Evolutionary conservation across 2,888 invertebrate genomes (phyloP), one percentile per base, ranked within the genome.

Genomic region (Troilus luridus): DNA sequence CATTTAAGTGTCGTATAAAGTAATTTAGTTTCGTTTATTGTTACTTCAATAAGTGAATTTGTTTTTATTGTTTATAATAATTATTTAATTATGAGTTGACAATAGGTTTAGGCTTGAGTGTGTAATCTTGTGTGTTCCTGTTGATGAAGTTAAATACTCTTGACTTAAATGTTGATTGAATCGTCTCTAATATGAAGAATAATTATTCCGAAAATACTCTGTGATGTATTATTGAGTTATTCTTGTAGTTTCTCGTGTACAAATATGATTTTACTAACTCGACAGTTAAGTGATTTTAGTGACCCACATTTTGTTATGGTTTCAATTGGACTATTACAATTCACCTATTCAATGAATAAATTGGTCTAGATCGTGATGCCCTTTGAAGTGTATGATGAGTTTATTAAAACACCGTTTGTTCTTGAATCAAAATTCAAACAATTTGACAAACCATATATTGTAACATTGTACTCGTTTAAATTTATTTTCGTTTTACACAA

Each of bases 291-390:
- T 67, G 67, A 67, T 67, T 77, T 24, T 41, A 77, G 54, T 89
- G 89, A 89, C 89, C 89, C 89, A 89, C 89, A 89, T 89, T 64
- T 89, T 89, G 67, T 89, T 89, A 89, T 89, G 54, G 89, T 62
- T 67, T 89, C 89, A 89, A 89, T 89, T 89, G 89, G 89, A 54
- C 64, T 41, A 56, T 54, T 56, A 54, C 89, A 89, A 54, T 64
- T 67, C 72, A 64, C 27, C n/a, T 89, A 89, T 64, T 89, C 67
- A 89, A 54, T 67, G 67, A 54, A 62, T 89, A 67, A 89, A 89
- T 89, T 89, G 89, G 56, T n/a, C 12, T 85, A n/a, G 54, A 12
- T 41, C 17, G 27, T 41, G 19, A 77, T 77, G 17, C 72, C 27
- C 19, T 41, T 77, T 77, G 17, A 77, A 41, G 1, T 41, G 27